Base-by-base conservation (phyloP, 2,113 vertebrate genomes). In the Hemicordylus capensis region DNA sequence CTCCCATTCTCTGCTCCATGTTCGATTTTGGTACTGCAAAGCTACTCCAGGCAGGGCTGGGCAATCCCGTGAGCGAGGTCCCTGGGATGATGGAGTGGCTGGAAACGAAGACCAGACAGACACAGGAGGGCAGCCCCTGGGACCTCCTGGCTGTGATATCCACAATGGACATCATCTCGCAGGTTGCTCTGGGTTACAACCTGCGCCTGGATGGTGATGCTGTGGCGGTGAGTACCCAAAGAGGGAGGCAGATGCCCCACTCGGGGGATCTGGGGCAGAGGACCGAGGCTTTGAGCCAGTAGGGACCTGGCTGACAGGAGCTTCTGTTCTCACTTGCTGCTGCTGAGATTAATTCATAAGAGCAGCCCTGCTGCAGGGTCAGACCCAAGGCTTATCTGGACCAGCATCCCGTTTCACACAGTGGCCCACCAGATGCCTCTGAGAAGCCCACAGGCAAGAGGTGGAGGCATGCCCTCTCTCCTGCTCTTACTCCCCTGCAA, bases 1-100 rank as follows among this genome's bases (percentile, higher is more conserved):
- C 1, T 34, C 20, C 26, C 31, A 4, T 7, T 48, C 9, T 64
- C 1, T 31, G 10, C 46, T 14, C 39, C 22, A 26, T 34, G 42
- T 3, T 37, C 37, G 15, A 37, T 86, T 72, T 31, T 22, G 26
- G 59, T 20, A 1, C 84, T 44, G 34, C 7, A 28, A 85, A 95
- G 95, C 83, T 93, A 82, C 88, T 95, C 42, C 39, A 2, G 80
- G 88, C 80, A 3, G 95, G 94, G n/a, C 84, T 93, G 83, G 93
- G 93, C 54, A 17, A n/a, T 15, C 92, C 93, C 11, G 31, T 14
- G 0, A 14, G 12, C 0, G 84, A 90, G 54, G 88, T 92, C 10
- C 85, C 92, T 0, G 0, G 0, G 37, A 89, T 91, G 82, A 74
- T 91, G 26, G 26, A 20, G 4, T 3, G 77, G 72, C 77, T 95